Evolutionary conservation across 2,113 vertebrate genomes (phyloP).

Genomic region (Crotalus viridis): DNA sequence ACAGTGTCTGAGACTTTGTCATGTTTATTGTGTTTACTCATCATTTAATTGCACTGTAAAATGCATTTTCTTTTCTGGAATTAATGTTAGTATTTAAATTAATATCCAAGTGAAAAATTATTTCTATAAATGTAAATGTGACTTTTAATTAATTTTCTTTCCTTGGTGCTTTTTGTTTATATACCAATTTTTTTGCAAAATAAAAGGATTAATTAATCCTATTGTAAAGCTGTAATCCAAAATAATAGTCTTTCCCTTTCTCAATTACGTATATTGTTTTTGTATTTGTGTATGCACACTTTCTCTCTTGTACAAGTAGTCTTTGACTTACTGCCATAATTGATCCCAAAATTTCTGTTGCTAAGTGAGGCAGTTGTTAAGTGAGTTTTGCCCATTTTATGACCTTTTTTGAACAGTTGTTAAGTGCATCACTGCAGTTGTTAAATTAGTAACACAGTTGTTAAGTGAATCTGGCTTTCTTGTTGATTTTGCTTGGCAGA

Average conservation of each 20-base stretch:
- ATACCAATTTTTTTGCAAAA: background rate
- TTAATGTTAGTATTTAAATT: background rate
- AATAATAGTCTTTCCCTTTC: background rate
- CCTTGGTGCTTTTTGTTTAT: background rate
- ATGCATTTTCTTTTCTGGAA: background rate
- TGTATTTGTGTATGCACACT: background rate
- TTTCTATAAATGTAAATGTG: background rate
- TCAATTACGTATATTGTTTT: background rate
- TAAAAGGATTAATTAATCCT: background rate
- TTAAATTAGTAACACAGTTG: background rate
- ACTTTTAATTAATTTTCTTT: background rate
- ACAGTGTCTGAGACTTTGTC: background rate
- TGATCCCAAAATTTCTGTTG: background rate
- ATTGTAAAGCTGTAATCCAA: background rate
- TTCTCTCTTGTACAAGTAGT: background rate
- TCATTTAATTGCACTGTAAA: background rate
- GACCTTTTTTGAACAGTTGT: background rate
- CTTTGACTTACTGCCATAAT: background rate
- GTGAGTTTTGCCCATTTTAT: background rate
- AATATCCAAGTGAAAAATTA: background rate
- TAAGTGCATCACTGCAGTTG: background rate
- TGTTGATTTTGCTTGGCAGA: too few relatives aligned
- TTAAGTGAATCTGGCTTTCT: background rate
- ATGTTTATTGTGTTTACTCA: background rate
- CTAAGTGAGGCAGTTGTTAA: background rate